phyloP scores from a whole-genome alignment of 2,888 invertebrate species.

The Kuschelorhynchus macadamiae region DNA sequence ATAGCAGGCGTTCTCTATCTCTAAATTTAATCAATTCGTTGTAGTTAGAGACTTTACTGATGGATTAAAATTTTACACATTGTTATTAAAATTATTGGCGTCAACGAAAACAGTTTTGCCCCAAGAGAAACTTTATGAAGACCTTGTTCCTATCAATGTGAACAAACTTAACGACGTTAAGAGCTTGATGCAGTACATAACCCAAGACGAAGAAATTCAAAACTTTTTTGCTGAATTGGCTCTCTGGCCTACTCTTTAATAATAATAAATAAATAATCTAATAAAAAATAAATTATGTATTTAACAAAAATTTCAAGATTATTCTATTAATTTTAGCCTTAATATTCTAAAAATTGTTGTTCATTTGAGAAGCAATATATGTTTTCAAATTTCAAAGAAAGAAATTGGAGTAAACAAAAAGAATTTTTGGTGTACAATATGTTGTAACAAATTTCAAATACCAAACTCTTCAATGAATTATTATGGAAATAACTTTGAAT shows the following conservation, averaged over 20 bases:
- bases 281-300: background rate
- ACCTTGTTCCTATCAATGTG: slow-evolving; percentile 12
- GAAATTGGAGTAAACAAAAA: too few relatives aligned
- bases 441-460: background rate
- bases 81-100: slow-evolving; percentile 19
- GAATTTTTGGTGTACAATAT: too few relatives aligned
- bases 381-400: too few relatives aligned
- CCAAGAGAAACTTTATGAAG: slow-evolving; percentile 16
- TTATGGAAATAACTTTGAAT: too few relatives aligned
- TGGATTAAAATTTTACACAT: slow-evolving; percentile 16
- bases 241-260: slow-evolving; percentile 1
- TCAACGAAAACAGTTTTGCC: slow-evolving; percentile 6
- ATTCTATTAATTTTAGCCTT: background rate
- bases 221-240: slow-evolving; percentile 6
- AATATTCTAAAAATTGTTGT: too few relatives aligned
- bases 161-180: slow-evolving; percentile 11
- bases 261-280: too few relatives aligned
- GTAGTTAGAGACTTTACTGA: slow-evolving; percentile 11
- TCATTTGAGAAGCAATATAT: too few relatives aligned
- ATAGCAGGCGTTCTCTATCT: slow-evolving; percentile 6
- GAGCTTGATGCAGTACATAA: slow-evolving; percentile 17
- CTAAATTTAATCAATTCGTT: slow-evolving; percentile 20
- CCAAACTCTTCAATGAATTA: background rate
- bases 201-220: slow-evolving; percentile 11
- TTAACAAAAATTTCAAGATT: background rate